A percentile compares a stretch with the other conserved stretches of the same genome.
Evolutionary conservation across 2,888 invertebrate species (phyloP).

Genomic region (Chrysopilus asiliformis): DNA sequence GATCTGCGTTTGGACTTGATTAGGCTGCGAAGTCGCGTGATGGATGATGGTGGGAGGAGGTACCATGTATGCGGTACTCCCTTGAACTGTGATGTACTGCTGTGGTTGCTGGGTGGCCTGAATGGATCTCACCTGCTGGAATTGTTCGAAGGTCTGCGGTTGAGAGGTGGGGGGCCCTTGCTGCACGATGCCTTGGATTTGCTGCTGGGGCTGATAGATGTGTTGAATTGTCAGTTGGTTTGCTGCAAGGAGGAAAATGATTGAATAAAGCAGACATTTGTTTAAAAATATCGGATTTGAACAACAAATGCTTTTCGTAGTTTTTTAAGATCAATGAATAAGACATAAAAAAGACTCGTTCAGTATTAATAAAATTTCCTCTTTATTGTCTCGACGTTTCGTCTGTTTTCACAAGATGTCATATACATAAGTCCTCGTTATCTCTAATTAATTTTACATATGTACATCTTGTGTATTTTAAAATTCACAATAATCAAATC

Average conservation of each 20-base stretch:
- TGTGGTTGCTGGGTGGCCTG: slow-evolving; percentile 15
- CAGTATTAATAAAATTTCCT: too few relatives aligned
- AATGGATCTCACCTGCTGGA: slow-evolving; percentile 12
- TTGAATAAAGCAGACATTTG: too few relatives aligned
- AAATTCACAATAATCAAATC: too few relatives aligned
- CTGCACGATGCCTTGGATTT: slow-evolving; percentile 16
- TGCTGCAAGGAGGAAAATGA: slow-evolving; percentile 6
- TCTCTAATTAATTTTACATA: too few relatives aligned
- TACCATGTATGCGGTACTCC: slow-evolving; percentile 20
- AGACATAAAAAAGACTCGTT: too few relatives aligned
- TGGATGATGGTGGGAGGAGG: slow-evolving; percentile 21
- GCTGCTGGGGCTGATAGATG: slow-evolving; percentile 17
- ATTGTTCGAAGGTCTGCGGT: slow-evolving; percentile 9
- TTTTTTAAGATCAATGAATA: not conserved
- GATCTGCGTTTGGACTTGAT: slow-evolving; percentile 13
- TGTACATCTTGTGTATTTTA: too few relatives aligned
- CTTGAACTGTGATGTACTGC: slow-evolving; percentile 20
- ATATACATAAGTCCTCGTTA: too few relatives aligned
- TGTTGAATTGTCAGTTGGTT: slow-evolving; percentile 18
- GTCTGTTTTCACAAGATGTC: too few relatives aligned
- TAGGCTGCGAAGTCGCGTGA: slow-evolving; percentile 12
- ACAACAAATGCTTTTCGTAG: not conserved
- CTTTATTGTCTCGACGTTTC: too few relatives aligned
- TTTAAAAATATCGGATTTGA: too few relatives aligned
- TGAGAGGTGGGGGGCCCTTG: slow-evolving; percentile 7